These are phyloP conservation scores for Schizopygopsis pylzovi DNA, from an alignment of 2,797 vertebrate species.

Conservation along the genomic window DNA sequence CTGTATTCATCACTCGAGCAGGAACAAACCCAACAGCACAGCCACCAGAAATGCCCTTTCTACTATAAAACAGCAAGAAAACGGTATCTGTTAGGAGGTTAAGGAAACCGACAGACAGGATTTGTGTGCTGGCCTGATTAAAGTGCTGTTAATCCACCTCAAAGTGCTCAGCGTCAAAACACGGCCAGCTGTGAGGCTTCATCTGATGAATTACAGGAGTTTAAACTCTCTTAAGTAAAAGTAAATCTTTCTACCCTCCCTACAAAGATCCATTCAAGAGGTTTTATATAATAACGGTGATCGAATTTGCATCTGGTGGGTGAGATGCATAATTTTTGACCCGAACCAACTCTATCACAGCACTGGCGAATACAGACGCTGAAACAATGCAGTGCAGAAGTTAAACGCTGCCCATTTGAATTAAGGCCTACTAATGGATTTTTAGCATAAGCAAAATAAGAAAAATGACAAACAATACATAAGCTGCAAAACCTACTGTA, in stretches of 20 bases:
- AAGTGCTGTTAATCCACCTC: constrained; percentile 26
- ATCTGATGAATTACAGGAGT: constrained; percentile 21
- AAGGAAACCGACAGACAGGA: neutral
- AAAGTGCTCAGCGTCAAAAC: constrained; percentile 1
- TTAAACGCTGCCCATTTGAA: neutral
- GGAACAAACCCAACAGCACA: neutral
- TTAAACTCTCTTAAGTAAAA: constrained; percentile 25
- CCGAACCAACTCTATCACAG: neutral
- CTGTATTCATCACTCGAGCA: neutral
- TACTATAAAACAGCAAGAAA: neutral
- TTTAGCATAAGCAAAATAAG: neutral
- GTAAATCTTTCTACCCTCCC: constrained; percentile 34
- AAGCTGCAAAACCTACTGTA: neutral
- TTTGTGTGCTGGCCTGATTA: constrained; percentile 26
- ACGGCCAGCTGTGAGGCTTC: constrained; percentile 1
- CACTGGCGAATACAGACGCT: neutral
- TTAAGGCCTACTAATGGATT: neutral
- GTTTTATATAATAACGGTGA: constrained; percentile 17
- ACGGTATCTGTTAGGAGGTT: neutral
- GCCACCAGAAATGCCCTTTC: neutral
- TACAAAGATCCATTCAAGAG: constrained; percentile 9
- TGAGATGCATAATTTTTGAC: neutral
- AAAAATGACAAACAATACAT: neutral
- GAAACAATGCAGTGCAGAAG: neutral
- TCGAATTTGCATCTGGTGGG: constrained; percentile 20